These are phyloP conservation scores for Chlamydotis undulata DNA, from an alignment of 2,113 vertebrate species.

Conservation along the genomic window DNA sequence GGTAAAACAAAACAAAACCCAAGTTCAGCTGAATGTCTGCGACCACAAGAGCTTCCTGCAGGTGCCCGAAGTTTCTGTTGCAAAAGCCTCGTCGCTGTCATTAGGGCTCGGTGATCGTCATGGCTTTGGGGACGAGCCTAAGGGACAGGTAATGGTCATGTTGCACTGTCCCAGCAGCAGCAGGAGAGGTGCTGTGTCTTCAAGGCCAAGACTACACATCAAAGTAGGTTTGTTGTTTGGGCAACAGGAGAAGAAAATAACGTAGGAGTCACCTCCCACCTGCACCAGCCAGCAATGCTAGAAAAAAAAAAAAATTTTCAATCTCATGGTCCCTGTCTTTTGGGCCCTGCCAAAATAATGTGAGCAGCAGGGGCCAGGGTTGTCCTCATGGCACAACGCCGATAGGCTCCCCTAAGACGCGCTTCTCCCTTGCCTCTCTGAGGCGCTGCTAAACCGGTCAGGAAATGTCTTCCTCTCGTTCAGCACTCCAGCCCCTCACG, in stretches of 20 bases:
- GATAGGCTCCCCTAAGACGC: not conserved
- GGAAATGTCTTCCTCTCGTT: not conserved
- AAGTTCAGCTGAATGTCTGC: not conserved
- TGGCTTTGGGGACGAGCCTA: not conserved
- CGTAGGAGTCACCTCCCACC: rapidly evolving
- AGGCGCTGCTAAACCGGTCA: rapidly evolving
- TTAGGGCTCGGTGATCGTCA: not conserved
- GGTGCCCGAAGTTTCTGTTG: not conserved
- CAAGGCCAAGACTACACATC: rapidly evolving
- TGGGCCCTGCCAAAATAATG: not conserved
- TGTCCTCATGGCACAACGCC: not conserved
- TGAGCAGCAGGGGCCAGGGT: not conserved
- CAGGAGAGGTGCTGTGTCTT: not conserved
- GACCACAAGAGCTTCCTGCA: conserved; percentile 17
- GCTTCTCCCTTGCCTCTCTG: not conserved
- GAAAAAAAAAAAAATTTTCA: not conserved
- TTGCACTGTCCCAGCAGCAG: not conserved
- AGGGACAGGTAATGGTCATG: not conserved
- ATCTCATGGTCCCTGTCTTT: not conserved
- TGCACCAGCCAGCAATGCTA: not conserved
- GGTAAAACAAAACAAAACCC: not conserved
- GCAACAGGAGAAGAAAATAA: not conserved
- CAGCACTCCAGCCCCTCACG: not conserved
- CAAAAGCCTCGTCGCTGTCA: not conserved
- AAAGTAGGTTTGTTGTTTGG: not conserved